These are phyloP conservation scores for Oreamnos americanus DNA, from an alignment of 2,113 vertebrate species.

Conservation along the genomic window DNA sequence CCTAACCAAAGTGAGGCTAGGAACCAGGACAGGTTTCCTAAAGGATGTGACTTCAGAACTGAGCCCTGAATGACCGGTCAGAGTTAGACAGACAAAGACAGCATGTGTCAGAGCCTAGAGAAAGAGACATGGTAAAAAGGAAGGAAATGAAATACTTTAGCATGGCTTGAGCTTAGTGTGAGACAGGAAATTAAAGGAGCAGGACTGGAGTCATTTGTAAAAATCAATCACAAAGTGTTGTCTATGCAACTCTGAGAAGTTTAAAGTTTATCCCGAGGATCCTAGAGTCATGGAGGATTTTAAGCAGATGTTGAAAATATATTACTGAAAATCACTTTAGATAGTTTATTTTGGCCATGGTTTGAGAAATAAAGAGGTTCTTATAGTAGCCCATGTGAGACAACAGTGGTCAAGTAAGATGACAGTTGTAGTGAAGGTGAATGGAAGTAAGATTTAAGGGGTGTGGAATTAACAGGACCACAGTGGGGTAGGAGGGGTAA, in stretches of 20 bases:
- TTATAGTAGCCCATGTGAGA: background rate
- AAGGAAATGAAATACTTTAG: background rate
- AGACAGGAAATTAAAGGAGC: background rate
- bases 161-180: background rate
- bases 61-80: background rate
- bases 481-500: fast-evolving
- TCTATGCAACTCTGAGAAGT: background rate
- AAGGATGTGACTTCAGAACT: background rate
- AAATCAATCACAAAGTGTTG: background rate
- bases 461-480: background rate
- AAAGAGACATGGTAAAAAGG: background rate
- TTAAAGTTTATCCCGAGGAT: background rate
- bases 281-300: background rate
- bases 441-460: background rate
- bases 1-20: background rate
- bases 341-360: background rate
- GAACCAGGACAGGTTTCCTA: background rate
- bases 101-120: background rate
- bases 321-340: background rate
- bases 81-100: background rate
- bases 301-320: background rate
- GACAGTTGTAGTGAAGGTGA: too few species aligned
- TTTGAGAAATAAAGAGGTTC: background rate
- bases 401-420: background rate
- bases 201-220: background rate